phyloP scores from a whole-genome alignment of 2,113 vertebrate genomes.

The Sinocyclocheilus anshuiensis region DNA sequence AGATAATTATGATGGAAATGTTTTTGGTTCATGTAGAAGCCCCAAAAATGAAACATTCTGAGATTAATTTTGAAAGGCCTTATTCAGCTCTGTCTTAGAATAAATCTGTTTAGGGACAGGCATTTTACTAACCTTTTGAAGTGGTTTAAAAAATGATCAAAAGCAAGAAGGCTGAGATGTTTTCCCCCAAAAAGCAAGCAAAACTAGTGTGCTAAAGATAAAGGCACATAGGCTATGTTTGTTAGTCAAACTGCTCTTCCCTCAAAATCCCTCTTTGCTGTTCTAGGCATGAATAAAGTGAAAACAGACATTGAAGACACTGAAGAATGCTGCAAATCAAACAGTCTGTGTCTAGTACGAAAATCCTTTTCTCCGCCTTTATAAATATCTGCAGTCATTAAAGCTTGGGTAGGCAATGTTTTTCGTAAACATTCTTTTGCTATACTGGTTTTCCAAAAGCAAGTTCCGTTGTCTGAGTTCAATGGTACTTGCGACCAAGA shows the following conservation, averaged over 20 bases:
- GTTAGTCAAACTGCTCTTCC: not conserved
- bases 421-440: not conserved
- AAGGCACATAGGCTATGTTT: not conserved
- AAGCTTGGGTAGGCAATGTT: not conserved
- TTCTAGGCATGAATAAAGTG: not conserved
- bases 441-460: not conserved
- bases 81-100: not conserved
- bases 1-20: not conserved
- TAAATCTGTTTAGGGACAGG: not conserved
- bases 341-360: not conserved
- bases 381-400: not conserved
- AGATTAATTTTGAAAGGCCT: not conserved
- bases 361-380: not conserved
- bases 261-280: not conserved
- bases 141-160: not conserved
- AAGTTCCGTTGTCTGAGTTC: no score
- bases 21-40: not conserved
- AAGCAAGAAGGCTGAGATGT: not conserved
- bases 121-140: slow-evolving; percentile 18
- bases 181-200: not conserved
- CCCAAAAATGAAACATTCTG: not conserved
- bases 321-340: not conserved
- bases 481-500: not conserved
- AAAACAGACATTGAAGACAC: not conserved
- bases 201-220: not conserved